Evolutionary conservation across 2,797 vertebrate species (phyloP).

Genomic region (Sciaenops ocellatus): DNA sequence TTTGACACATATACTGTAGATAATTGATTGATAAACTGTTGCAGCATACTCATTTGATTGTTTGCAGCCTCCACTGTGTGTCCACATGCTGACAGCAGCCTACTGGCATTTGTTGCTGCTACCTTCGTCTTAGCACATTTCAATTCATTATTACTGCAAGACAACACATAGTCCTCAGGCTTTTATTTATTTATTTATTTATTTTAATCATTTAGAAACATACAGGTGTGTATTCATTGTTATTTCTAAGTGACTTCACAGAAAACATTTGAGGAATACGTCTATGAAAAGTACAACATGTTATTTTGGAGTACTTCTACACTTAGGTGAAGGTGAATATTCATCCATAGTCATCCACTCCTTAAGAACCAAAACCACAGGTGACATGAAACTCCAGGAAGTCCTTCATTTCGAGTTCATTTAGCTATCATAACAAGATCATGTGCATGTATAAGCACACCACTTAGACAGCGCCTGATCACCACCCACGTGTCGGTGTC

Average conservation of each 20-base stretch:
- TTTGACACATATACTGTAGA: neutral
- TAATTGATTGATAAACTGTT: too few species aligned
- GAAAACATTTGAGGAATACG: neutral
- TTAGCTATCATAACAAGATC: neutral
- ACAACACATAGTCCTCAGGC: neutral
- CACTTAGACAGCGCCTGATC: constrained; percentile 45
- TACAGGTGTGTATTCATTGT: neutral
- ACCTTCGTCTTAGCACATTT: neutral
- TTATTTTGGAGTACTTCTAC: neutral
- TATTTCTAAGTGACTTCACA: neutral
- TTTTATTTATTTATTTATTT: constrained; percentile 11
- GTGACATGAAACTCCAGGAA: neutral
- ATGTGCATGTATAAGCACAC: neutral
- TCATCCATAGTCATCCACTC: neutral
- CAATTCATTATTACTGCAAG: neutral
- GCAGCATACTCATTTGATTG: neutral
- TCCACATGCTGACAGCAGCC: neutral
- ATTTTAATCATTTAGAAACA: neutral
- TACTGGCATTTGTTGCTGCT: neutral
- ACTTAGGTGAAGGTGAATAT: neutral
- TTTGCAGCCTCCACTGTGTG: neutral
- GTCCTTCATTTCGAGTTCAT: neutral
- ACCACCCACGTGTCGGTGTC: constrained; percentile 90
- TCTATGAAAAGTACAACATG: neutral
- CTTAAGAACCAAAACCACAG: neutral